phyloP scores from a whole-genome alignment of 2,888 invertebrate genomes.

The Drosophila yooni region DNA sequence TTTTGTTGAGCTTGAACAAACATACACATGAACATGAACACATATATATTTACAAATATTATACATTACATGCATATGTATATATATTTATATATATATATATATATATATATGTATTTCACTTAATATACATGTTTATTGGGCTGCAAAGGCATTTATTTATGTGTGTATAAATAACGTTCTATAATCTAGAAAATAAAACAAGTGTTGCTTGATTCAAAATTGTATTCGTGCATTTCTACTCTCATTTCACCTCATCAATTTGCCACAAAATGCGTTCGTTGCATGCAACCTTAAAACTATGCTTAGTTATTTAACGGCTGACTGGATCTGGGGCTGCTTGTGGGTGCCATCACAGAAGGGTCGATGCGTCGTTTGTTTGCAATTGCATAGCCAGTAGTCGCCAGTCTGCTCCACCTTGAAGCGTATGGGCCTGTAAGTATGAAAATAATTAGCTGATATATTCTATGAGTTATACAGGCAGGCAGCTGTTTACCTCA shows the following conservation, averaged over 20 bases:
- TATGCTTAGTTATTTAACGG: slow-evolving; percentile 80
- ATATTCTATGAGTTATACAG: not conserved
- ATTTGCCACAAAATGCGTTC: slow-evolving; percentile 44
- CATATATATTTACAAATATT: slow-evolving; percentile 7
- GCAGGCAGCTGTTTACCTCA: slow-evolving; percentile 86
- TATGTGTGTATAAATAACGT: slow-evolving; percentile 42
- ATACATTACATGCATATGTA: slow-evolving; percentile 11
- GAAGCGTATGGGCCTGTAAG: slow-evolving; percentile 91
- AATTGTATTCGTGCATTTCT: slow-evolving; percentile 48
- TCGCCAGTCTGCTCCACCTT: slow-evolving; percentile 94
- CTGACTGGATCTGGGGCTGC: slow-evolving; percentile 88
- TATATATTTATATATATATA: too few relatives aligned
- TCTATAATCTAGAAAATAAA: slow-evolving; percentile 68
- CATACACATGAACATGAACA: slow-evolving; percentile 15
- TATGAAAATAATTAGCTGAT: not conserved
- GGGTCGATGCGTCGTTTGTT: slow-evolving; percentile 96
- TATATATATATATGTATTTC: slow-evolving; percentile 11
- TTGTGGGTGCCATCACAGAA: slow-evolving; percentile 99
- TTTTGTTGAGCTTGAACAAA: slow-evolving; percentile 61
- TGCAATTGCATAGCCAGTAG: slow-evolving; percentile 99
- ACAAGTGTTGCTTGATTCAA: slow-evolving; percentile 71
- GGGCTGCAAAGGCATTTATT: slow-evolving; percentile 38
- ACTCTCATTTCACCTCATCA: slow-evolving; percentile 16
- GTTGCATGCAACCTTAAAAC: slow-evolving; percentile 12
- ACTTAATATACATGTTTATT: slow-evolving; percentile 40